Evolutionary conservation across 2,797 vertebrate genomes (phyloP), one percentile per base, ranked within the genome.

Genomic region (Alosa sapidissima): DNA sequence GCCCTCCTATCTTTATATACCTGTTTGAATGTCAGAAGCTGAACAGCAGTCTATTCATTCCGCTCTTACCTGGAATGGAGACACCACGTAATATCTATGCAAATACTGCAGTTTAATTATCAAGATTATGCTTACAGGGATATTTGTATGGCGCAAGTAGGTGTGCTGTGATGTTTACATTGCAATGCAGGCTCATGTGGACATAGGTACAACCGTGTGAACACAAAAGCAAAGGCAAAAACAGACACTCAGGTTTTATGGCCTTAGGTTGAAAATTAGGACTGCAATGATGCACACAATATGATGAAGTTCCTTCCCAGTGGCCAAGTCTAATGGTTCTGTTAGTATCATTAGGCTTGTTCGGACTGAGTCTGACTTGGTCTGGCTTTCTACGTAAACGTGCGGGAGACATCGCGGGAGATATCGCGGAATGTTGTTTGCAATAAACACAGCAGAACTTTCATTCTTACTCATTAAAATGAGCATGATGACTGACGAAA

Each of bases 41-140:
- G 14, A 45, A 75, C 68, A 75, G 68, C 68, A 75, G 68, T 41
- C 68, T 41, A 75, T 75, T 75, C 68, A 75, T 75, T 19, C 11
- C 33, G 5, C 55, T 58, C 36, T 45, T 14, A 41, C 9, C 24
- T 75, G 33, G 11, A 36, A 45, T 28, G 14, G 24, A 33, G 16
- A 41, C 4, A 41, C 62, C 28, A 11, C 55, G 6, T 16, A 58
- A 58, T 58, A 58, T 21, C 21, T 58, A 45, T 41, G 33, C 68
- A 75, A 75, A 75, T 75, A 72, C 65, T 72, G 65, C 33, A 11
- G 28, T 65, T 33, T 65, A 28, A 28, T 65, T 65, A 65, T 65
- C 62, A 28, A 33, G 62, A 65, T 65, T 33, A 24, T 33, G 24
- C 62, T 65, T 65, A 10, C 13, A 13, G 62, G 62, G 62, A 65